phyloP scores from a whole-genome alignment of 2,797 vertebrate genomes.

The Enteromius argenteus region DNA sequence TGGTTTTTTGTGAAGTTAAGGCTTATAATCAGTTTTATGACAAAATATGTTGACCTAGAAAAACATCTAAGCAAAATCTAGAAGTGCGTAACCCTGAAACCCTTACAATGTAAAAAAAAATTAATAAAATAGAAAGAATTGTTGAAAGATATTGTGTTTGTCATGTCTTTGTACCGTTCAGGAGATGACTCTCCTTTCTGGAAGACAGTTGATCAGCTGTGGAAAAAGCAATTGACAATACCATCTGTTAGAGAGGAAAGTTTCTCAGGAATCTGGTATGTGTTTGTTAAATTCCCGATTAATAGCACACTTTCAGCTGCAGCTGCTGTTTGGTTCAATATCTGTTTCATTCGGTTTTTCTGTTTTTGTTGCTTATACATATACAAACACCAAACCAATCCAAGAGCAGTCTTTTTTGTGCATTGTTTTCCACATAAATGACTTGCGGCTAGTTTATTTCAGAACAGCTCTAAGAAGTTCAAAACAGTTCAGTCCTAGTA shows the following conservation, averaged over 20 bases:
- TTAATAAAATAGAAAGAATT: too few relatives aligned
- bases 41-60: too few relatives aligned
- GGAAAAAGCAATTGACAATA: slow-evolving; percentile 40
- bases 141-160: slow-evolving; percentile 11
- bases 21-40: too few relatives aligned
- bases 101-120: too few relatives aligned
- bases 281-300: slow-evolving; percentile 64
- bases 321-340: slow-evolving; percentile 56
- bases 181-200: slow-evolving; percentile 17
- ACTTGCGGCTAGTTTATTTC: neutral
- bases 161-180: slow-evolving; percentile 1
- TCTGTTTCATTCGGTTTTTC: slow-evolving; percentile 13
- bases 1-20: too few relatives aligned
- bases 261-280: slow-evolving; percentile 64
- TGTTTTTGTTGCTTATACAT: slow-evolving; percentile 7
- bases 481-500: neutral
- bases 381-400: neutral
- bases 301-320: slow-evolving; percentile 53
- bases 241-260: slow-evolving; percentile 58
- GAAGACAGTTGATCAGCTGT: slow-evolving; percentile 38
- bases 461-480: neutral
- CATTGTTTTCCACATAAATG: neutral
- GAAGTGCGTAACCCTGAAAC: too few relatives aligned
- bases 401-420: neutral
- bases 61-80: too few relatives aligned